Evolutionary conservation across 2,797 vertebrate species (phyloP), one percentile per base, ranked within the genome.

Genomic region (Siniperca undulata): DNA sequence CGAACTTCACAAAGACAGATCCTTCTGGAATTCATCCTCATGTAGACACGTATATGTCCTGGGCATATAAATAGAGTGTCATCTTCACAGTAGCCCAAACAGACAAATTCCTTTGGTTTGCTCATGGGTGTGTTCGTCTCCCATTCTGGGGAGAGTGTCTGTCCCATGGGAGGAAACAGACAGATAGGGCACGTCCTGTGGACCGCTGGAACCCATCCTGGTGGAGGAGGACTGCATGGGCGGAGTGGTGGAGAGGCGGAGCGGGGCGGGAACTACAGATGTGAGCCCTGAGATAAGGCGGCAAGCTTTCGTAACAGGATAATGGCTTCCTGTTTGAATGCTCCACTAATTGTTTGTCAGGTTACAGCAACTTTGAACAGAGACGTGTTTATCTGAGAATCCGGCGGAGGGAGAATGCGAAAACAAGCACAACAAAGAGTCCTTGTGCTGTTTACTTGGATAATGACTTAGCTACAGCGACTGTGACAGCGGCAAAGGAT

Each of bases 301-400:
- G 73, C 61, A 87, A 75, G 81, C 83, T 84, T 87, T 88, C 62
- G 85, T 64, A 88, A 91, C 92, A 82, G 93, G 89, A 93, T 95
- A 95, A 95, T 91, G 86, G 84, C 90, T 95, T 96, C 96, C 95
- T 95, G 95, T 95, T 94, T 92, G 89, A 93, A 90, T 58, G 91
- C 88, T 72, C 48, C 19, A 19, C 81, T 88, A 87, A 90, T 83
- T 90, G 91, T 92, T 91, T 90, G 85, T 88, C 89, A 83, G 80
- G 86, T 90, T 88, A 67, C 36, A 50, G 90, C 53, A 22, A 87
- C 92, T 95, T 94, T 93, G 90, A 94, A 93, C 75, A 68, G 73
- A 27, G 82, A 74, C 73, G 11, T 78, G 88, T 90, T 95, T 94
- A 94, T 95, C 90, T 55, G 75, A 55, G 67, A 60, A 89, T 91